A percentile compares a stretch with the other conserved stretches of the same genome.
Evolutionary conservation across 2,797 vertebrate genomes (phyloP).

Genomic region (Cephalopachus bancanus): DNA sequence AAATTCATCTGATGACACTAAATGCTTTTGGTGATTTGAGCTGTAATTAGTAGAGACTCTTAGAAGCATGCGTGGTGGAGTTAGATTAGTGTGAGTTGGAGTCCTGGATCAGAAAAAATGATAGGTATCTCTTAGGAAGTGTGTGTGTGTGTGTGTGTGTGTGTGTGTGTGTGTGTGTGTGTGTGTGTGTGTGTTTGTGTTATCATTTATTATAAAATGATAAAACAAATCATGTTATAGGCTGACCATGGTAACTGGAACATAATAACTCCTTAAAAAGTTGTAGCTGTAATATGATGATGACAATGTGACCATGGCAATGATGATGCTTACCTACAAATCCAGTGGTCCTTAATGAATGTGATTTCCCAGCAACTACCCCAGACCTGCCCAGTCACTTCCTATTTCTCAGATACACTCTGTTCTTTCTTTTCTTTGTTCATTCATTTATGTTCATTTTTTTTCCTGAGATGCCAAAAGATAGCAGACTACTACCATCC

Average conservation of each 20-base stretch:
- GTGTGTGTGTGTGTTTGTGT: neutral
- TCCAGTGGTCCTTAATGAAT: neutral
- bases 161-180: neutral
- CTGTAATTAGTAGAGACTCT: neutral
- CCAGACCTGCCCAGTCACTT: neutral
- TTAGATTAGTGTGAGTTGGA: neutral
- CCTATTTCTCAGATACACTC: neutral
- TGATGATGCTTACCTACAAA: neutral
- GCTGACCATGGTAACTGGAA: neutral
- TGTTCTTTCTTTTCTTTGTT: neutral
- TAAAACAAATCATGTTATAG: neutral
- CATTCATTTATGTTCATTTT: neutral
- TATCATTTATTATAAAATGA: neutral
- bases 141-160: neutral
- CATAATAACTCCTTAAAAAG: neutral
- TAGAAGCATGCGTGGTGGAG: neutral
- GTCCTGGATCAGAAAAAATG: neutral
- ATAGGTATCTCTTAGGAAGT: neutral
- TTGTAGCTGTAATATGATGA: neutral
- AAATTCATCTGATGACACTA: neutral
- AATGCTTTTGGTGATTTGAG: neutral
- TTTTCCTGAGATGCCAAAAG: neutral
- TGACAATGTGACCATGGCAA: too few relatives aligned
- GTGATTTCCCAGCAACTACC: fast-evolving
- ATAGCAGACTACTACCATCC: neutral